Percentiles rank a stretch among this genome's conserved stretches.
Conservation (phyloP, 2,888 invertebrate genomes). For the Stenoptilia bipunctidactyla region DNA sequence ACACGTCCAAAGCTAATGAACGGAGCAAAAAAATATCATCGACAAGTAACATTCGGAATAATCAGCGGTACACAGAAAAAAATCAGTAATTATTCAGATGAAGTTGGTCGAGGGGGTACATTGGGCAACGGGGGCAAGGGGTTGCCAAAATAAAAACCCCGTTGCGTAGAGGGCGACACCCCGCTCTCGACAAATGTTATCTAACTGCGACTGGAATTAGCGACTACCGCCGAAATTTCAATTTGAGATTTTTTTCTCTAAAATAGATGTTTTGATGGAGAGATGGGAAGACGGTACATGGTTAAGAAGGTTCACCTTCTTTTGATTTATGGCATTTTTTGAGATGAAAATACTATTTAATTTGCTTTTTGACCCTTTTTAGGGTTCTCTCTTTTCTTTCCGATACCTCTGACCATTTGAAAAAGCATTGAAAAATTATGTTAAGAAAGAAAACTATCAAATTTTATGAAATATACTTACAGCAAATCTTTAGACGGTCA, state of each 20-base stretch:
- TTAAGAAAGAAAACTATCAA: no score
- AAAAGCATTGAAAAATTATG: no score
- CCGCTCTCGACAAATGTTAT: constrained; percentile 66
- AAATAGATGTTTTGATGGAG: constrained; percentile 57
- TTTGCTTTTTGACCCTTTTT: no score
- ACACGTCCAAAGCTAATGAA: constrained; percentile 40
- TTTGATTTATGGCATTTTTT: no score
- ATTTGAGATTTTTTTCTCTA: constrained; percentile 60
- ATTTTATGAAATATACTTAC: no score
- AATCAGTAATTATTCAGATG: constrained; percentile 73
- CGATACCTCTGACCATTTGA: no score
- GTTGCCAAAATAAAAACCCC: constrained; percentile 70
- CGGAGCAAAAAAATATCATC: constrained; percentile 60
- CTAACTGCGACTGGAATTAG: constrained; percentile 68
- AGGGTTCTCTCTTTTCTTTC: no score
- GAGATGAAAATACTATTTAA: no score
- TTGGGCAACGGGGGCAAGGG: constrained; percentile 48
- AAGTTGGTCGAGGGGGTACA: constrained; percentile 67
- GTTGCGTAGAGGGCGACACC: constrained; percentile 68
- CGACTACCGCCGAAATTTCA: constrained; percentile 58
- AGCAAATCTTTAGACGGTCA: no score
- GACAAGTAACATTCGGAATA: constrained; percentile 70
- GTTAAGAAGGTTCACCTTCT: no score
- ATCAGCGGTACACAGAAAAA: constrained; percentile 70
- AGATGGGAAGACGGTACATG: no score